Base-by-base conservation (phyloP, 2,888 invertebrate species). In the Achlya flavicornis region DNA sequence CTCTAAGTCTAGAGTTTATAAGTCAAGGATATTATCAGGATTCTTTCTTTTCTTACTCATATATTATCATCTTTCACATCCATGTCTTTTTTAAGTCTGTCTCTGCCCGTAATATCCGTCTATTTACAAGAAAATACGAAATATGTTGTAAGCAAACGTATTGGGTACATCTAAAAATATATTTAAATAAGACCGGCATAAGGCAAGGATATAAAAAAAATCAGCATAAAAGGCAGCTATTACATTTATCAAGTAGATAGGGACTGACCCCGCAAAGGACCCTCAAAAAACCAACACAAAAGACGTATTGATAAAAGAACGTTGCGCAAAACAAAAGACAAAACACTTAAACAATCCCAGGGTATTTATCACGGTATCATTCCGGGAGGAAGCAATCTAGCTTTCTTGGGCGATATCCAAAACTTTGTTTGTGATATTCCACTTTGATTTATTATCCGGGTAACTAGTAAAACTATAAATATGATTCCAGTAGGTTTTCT, bases 391-490 rank as follows among this genome's bases (percentile, higher is more conserved):
- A 69, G 61, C 65, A 68, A 69, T 69, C 64, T 46, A 8, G 19
- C 65, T 63, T 64, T 69, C 65, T 75, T 76, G 76, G 75, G 70
- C 66, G 72, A 66, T 68, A 67, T 71, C 76, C 75, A 73, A 72
- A 69, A 73, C 63, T 70, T 72, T 76, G 76, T 73, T 73, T 74
- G 74, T 69, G 60, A 53, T 48, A 48, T 48, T 48, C 38, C 41
- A 43, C 41, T 60, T 60, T 41, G 60, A 43, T 60, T 60, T 60
- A 43, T 60, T 43, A 43, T 12, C 12, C 35, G 43, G 14, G 43
- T 3, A 60, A 26, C 43, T 53, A 53, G 8, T 53, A 53, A 53
- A 48, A 16, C 4, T 16, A 53, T 10, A n/a, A n/a, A 46, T 46
- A 7, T n/a, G n/a, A n/a, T 43, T 4, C 12, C 12, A 3, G 38